Evolutionary conservation across 1,140 invertebrate genomes (phyloP).

Genomic region (Samia ricini): DNA sequence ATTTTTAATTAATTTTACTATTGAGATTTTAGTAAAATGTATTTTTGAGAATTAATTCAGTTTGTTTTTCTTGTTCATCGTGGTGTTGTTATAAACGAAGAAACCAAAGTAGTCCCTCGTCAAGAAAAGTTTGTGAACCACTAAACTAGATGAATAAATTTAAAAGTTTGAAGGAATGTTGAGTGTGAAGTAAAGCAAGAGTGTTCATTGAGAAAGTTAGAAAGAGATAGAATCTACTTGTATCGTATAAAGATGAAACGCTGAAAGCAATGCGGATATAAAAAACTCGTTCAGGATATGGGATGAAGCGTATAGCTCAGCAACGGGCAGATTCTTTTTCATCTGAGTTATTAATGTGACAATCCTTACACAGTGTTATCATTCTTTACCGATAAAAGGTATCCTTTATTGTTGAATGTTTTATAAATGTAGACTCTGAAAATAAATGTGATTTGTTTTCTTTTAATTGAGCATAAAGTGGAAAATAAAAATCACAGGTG

Average conservation of each 20-base stretch:
- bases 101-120: too few species aligned
- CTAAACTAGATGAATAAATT: too few species aligned
- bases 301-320: slow-evolving; percentile 9
- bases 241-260: neutral
- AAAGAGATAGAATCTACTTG: neutral
- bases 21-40: too few species aligned
- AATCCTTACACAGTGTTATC: slow-evolving; percentile 9
- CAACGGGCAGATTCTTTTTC: slow-evolving; percentile 21
- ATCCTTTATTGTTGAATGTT: neutral
- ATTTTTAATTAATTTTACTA: too few species aligned
- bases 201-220: neutral
- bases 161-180: too few species aligned
- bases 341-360: slow-evolving; percentile 20
- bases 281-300: slow-evolving; percentile 21
- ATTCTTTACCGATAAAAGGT: neutral
- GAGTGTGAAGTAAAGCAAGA: too few species aligned
- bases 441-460: neutral
- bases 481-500: too few species aligned
- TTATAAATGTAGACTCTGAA: neutral
- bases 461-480: too few species aligned
- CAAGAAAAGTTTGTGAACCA: too few species aligned
- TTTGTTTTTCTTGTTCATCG: too few species aligned
- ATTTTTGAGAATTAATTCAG: too few species aligned
- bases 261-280: slow-evolving; percentile 14
- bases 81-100: too few species aligned